Conservation (phyloP, 1,140 invertebrate species). For the Asbolus verrucosus region DNA sequence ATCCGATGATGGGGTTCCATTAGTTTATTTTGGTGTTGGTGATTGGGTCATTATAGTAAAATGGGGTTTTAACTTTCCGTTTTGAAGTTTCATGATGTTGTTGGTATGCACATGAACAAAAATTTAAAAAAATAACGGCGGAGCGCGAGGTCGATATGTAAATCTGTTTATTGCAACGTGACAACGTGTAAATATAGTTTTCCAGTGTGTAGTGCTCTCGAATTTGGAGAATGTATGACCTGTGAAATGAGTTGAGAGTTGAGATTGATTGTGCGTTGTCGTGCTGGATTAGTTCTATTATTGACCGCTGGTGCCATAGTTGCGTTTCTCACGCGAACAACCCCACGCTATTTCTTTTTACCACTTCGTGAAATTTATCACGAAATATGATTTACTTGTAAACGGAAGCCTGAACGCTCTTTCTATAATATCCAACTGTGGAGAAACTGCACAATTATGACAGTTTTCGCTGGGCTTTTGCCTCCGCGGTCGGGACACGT, state of each 20-base stretch:
- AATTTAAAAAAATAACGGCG: background rate
- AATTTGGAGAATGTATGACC: constrained; percentile 35
- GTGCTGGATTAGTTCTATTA: constrained; percentile 55
- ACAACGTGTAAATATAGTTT: constrained; percentile 36
- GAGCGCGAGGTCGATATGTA: constrained; percentile 17
- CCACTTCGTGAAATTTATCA: constrained; percentile 53
- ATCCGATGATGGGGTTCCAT: too few relatives aligned
- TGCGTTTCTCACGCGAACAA: constrained; percentile 52
- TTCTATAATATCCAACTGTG: constrained; percentile 5
- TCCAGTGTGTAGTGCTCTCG: constrained; percentile 24
- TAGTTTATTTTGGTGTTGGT: too few relatives aligned
- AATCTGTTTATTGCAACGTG: constrained; percentile 21
- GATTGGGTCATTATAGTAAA: background rate
- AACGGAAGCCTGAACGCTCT: constrained; percentile 30
- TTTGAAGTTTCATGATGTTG: constrained; percentile 5
- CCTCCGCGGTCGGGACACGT: background rate
- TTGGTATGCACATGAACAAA: background rate
- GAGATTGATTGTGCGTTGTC: constrained; percentile 55
- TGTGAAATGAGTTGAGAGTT: constrained; percentile 43
- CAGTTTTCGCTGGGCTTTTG: constrained; percentile 2
- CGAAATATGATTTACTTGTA: constrained; percentile 52
- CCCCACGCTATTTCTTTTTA: constrained; percentile 45
- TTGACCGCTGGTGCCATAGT: constrained; percentile 51
- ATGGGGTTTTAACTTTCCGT: constrained; percentile 11
- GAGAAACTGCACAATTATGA: constrained; percentile 10